Percentiles rank a stretch among this genome's conserved stretches.
These are phyloP conservation scores for Scrobipalpa atriplicella DNA, from an alignment of 2,888 invertebrate genomes.

Conservation along the genomic window DNA sequence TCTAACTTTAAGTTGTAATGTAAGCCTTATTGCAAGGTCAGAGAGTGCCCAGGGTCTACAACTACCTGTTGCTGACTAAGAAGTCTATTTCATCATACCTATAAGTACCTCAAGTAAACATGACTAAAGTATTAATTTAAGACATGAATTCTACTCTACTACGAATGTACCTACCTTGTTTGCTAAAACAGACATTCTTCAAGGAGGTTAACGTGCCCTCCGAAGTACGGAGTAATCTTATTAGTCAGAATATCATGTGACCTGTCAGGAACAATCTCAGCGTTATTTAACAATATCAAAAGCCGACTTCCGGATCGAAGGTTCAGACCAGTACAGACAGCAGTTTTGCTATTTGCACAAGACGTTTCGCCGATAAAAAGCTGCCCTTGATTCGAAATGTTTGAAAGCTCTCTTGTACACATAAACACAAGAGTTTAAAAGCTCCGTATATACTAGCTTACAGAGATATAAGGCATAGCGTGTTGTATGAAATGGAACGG, in stretches of 20 bases:
- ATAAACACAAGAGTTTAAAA: constrained; percentile 8
- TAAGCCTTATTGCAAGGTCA: constrained; percentile 1
- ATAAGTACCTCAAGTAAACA: background rate
- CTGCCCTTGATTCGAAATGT: constrained; percentile 23
- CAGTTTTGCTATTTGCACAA: background rate
- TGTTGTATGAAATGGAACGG: background rate
- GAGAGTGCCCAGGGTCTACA: background rate
- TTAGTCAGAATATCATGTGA: too few species aligned
- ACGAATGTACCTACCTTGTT: too few species aligned
- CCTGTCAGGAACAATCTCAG: too few species aligned
- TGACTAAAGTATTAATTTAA: background rate
- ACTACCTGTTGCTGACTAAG: constrained; percentile 9
- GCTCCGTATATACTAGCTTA: constrained; percentile 11
- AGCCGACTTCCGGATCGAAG: too few species aligned
- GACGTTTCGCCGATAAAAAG: constrained; percentile 9
- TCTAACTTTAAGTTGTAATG: constrained; percentile 3
- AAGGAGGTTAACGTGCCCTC: too few species aligned
- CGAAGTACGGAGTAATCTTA: too few species aligned
- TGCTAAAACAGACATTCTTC: too few species aligned
- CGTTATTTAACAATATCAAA: too few species aligned
- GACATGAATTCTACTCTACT: background rate
- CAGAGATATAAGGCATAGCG: background rate
- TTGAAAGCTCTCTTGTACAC: constrained; percentile 1
- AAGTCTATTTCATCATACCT: background rate
- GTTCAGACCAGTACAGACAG: too few species aligned